A percentile compares a stretch with the other conserved stretches of the same genome.
These are phyloP conservation scores for Meles meles DNA, from an alignment of 2,113 vertebrate species.

Conservation along the genomic window DNA sequence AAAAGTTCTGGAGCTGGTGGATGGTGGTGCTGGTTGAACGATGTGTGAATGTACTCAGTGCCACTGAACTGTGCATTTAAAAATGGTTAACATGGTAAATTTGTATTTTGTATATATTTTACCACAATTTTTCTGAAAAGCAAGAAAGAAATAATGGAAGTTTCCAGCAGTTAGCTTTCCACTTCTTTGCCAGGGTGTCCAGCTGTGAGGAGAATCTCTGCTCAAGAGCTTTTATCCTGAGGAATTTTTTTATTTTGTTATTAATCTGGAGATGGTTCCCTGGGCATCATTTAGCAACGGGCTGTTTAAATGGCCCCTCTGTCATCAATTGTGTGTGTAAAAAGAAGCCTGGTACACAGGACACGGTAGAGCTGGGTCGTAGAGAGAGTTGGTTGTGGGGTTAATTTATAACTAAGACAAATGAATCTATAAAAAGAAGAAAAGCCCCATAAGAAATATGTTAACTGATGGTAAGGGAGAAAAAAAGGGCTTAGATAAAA, in stretches of 20 bases:
- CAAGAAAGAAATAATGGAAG: conserved; percentile 28
- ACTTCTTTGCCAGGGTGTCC: background rate
- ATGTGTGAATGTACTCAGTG: background rate
- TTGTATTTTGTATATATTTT: background rate
- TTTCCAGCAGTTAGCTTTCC: background rate
- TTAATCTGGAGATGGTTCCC: background rate
- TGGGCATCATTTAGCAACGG: conserved; percentile 10
- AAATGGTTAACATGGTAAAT: background rate
- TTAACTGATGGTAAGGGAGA: conserved; percentile 76
- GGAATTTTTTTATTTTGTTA: background rate
- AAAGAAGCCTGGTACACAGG: conserved; percentile 61
- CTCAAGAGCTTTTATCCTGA: background rate
- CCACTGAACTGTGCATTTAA: background rate
- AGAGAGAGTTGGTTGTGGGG: conserved; percentile 75
- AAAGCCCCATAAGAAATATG: conserved; percentile 79
- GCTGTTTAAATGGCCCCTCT: conserved; percentile 43
- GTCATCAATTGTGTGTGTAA: conserved; percentile 50
- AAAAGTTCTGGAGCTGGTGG: background rate
- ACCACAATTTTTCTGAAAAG: background rate
- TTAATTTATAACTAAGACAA: conserved; percentile 88
- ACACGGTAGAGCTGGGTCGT: conserved; percentile 62
- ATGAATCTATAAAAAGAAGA: conserved; percentile 84
- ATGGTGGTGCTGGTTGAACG: background rate
- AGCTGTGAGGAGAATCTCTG: background rate
- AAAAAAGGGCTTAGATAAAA: conserved; percentile 79